A percentile compares a stretch with the other conserved stretches of the same genome.
Conservation (phyloP, 2,797 vertebrate genomes). For the Enteromius mattozi region DNA sequence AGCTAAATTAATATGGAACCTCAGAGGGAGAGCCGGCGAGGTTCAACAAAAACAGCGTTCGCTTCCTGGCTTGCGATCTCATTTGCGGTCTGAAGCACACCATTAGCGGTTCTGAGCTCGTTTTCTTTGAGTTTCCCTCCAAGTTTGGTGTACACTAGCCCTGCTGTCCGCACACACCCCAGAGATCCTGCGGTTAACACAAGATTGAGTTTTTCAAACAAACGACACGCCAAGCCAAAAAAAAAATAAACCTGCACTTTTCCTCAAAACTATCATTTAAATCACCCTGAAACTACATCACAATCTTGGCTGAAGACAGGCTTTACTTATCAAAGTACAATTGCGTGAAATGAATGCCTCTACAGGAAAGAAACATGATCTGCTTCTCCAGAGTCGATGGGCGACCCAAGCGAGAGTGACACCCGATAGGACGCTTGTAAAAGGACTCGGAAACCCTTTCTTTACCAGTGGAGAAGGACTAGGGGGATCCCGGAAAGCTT, state of each 20-base stretch:
- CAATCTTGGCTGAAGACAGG: conserved; percentile 34
- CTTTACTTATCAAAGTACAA: conserved; percentile 5
- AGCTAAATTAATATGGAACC: conserved; percentile 54
- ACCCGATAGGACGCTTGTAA: conserved; percentile 27
- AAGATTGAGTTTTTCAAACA: conserved; percentile 57
- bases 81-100: conserved; percentile 59
- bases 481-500: conserved; percentile 50
- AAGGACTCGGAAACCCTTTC: conserved; percentile 11
- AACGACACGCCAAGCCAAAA: conserved; percentile 42
- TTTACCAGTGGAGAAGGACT: conserved; percentile 8
- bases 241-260: neutral
- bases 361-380: conserved; percentile 35
- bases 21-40: conserved; percentile 45
- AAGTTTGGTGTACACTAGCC: conserved; percentile 41
- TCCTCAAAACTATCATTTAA: neutral
- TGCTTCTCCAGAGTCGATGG: neutral
- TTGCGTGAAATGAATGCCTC: neutral
- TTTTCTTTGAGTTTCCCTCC: conserved; percentile 58
- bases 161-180: neutral
- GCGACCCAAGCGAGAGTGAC: conserved; percentile 14
- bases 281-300: neutral
- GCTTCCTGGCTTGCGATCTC: conserved; percentile 57
- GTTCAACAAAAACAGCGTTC: conserved; percentile 56
- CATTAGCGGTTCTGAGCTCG: conserved; percentile 60
- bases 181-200: conserved; percentile 56